Evolutionary conservation across 2,888 invertebrate genomes (phyloP).

Genomic region (Linyphia triangularis): DNA sequence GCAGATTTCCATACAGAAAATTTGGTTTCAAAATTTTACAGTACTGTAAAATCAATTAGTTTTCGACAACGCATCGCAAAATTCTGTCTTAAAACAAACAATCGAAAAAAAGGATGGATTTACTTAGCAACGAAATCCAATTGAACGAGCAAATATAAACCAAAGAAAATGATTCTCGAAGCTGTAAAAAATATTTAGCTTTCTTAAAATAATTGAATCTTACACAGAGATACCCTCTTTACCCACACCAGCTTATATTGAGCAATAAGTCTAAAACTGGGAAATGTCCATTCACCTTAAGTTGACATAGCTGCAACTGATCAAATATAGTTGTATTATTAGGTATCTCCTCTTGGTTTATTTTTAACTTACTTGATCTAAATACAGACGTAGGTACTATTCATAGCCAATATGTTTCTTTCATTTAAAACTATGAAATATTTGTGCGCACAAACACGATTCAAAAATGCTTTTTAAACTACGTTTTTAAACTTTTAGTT

Average conservation of each 20-base stretch:
- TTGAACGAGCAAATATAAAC: constrained; percentile 4
- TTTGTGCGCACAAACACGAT: too few relatives aligned
- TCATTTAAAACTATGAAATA: too few relatives aligned
- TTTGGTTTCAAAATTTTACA: too few relatives aligned
- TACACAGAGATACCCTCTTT: background rate
- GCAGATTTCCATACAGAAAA: too few relatives aligned
- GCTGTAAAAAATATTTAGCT: constrained; percentile 3
- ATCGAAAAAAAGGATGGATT: background rate
- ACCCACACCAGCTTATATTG: background rate
- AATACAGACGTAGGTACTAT: background rate
- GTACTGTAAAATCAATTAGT: too few relatives aligned
- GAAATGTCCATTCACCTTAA: background rate
- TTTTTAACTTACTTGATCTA: constrained; percentile 28
- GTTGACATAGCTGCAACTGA: constrained; percentile 2
- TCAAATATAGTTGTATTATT: background rate
- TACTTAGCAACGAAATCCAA: background rate
- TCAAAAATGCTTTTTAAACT: too few relatives aligned
- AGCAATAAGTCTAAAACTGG: constrained; percentile 15
- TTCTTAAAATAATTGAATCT: constrained; percentile 6
- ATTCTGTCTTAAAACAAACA: background rate
- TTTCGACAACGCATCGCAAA: too few relatives aligned
- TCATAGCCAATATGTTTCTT: too few relatives aligned
- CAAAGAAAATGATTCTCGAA: constrained; percentile 8
- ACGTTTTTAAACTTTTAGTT: too few relatives aligned
- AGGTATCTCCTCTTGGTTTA: background rate